Conservation (phyloP, 2,797 vertebrate genomes). For the Lagodon rhomboides region DNA sequence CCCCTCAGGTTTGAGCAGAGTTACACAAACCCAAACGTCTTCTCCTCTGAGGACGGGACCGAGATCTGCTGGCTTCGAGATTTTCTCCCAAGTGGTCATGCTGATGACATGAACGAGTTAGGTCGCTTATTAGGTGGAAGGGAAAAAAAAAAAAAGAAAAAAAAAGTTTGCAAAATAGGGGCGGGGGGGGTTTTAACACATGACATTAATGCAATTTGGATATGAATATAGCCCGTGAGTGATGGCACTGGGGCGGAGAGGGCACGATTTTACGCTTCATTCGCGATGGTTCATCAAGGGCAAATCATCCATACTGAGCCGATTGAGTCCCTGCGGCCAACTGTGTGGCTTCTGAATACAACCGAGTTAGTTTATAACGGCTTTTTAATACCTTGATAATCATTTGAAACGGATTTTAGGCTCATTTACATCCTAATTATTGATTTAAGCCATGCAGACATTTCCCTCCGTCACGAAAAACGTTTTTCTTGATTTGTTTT, state of each 20-base stretch:
- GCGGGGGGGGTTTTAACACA: constrained; percentile 79
- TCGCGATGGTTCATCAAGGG: constrained; percentile 66
- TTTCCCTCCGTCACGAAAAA: neutral
- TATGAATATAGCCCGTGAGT: constrained; percentile 77
- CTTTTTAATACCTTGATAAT: constrained; percentile 2
- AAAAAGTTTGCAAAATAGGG: constrained; percentile 63
- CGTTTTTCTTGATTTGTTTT: neutral
- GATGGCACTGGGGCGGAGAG: constrained; percentile 71
- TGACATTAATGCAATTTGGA: constrained; percentile 82
- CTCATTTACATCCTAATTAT: neutral
- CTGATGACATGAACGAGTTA: constrained; percentile 83
- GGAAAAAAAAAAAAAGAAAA: constrained; percentile 4
- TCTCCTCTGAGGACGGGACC: constrained; percentile 77
- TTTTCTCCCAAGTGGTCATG: constrained; percentile 85
- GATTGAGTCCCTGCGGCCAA: constrained; percentile 22
- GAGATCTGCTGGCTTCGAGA: constrained; percentile 71
- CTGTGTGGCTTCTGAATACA: constrained; percentile 13
- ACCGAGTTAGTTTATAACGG: neutral
- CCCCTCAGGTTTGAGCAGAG: constrained; percentile 86
- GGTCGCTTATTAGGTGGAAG: constrained; percentile 74
- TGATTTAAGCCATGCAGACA: neutral
- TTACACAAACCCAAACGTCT: constrained; percentile 84
- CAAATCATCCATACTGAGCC: constrained; percentile 49
- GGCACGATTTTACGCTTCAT: constrained; percentile 77
- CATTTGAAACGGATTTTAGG: constrained; percentile 9